Percentiles rank a stretch among this genome's conserved stretches.
Conservation (phyloP, 2,797 vertebrate genomes). For the Sebastes hubbsi region DNA sequence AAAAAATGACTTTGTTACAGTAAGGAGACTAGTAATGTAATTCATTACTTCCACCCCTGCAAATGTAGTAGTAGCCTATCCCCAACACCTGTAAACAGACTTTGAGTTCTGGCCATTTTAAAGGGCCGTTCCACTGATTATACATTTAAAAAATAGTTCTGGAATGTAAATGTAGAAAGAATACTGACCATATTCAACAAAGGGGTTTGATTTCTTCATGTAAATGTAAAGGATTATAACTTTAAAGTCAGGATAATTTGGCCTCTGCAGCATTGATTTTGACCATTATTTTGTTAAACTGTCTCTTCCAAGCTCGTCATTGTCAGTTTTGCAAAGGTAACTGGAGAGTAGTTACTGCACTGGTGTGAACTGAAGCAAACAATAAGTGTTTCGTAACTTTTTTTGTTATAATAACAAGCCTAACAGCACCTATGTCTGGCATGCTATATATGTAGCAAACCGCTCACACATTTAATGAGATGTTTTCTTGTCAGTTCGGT, state of each 20-base stretch:
- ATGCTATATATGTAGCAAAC: background rate
- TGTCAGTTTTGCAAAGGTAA: constrained; percentile 3
- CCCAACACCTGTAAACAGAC: no score
- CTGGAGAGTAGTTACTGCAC: background rate
- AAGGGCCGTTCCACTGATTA: background rate
- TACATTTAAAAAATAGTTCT: background rate
- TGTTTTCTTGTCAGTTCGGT: constrained; percentile 26
- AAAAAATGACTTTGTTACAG: no score
- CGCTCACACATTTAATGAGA: constrained; percentile 50
- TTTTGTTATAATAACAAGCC: constrained; percentile 19
- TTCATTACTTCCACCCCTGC: no score
- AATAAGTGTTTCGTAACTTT: constrained; percentile 10
- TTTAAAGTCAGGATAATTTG: background rate
- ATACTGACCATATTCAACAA: background rate
- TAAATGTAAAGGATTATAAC: background rate
- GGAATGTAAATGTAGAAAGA: background rate
- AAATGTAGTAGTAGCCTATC: no score
- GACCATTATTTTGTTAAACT: background rate
- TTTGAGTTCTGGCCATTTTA: background rate
- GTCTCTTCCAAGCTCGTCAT: background rate
- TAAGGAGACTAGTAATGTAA: no score
- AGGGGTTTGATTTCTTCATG: background rate
- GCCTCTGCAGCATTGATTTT: background rate
- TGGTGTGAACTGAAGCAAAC: constrained; percentile 3
- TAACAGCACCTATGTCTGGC: constrained; percentile 3